Evolutionary conservation across 1,140 invertebrate species (phyloP).

Genomic region (Meloidogyne exigua): DNA sequence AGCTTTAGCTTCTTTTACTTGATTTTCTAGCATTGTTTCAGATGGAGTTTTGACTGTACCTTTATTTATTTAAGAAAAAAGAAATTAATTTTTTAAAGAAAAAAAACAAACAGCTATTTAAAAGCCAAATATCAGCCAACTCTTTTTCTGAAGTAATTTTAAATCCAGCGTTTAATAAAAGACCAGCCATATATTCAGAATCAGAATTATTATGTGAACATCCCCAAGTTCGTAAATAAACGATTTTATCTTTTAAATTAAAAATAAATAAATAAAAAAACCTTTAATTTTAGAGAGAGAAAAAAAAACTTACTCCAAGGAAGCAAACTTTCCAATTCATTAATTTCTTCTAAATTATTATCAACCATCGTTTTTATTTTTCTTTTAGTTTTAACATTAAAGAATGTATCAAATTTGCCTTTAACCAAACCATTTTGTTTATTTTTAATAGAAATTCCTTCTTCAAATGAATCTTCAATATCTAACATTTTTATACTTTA

Average conservation of each 20-base stretch:
- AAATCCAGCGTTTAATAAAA: conserved; percentile 44
- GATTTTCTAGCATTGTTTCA: conserved; percentile 92
- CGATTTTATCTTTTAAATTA: conserved; percentile 21
- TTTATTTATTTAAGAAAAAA: conserved; percentile 74
- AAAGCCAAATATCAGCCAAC: conserved; percentile 84
- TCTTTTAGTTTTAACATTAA: conserved; percentile 17
- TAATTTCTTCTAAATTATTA: not conserved
- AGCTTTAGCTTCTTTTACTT: conserved; percentile 77
- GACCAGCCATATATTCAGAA: conserved; percentile 89
- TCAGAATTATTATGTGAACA: conserved; percentile 73
- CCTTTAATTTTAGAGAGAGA: no score
- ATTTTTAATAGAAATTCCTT: not conserved
- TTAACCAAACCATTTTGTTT: not conserved
- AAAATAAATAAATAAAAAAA: not conserved
- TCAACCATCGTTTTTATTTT: not conserved
- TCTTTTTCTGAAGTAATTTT: conserved; percentile 72
- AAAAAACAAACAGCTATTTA: conserved; percentile 84
- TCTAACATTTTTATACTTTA: conserved; percentile 10
- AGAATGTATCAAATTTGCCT: conserved; percentile 9
- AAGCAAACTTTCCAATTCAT: conserved; percentile 8
- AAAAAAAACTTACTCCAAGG: conserved; percentile 14
- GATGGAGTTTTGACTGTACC: conserved; percentile 80
- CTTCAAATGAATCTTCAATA: conserved; percentile 23
- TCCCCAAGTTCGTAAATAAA: conserved; percentile 46
- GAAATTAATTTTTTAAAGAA: not conserved